Percentiles rank a stretch among this genome's conserved stretches.
These are phyloP conservation scores for Tyrannus savana DNA, from an alignment of 2,113 vertebrate genomes.

Conservation along the genomic window DNA sequence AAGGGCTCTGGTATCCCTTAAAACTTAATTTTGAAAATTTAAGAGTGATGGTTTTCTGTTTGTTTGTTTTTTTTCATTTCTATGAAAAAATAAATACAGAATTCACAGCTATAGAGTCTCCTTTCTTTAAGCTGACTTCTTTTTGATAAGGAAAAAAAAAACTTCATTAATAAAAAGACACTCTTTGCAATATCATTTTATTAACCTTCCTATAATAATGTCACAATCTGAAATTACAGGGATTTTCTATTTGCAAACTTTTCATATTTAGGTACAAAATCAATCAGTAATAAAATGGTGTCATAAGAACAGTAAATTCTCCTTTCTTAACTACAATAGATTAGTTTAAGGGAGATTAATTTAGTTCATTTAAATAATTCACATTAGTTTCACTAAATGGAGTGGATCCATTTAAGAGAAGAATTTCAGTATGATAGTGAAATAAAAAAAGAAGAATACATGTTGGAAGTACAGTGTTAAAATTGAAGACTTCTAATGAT, in stretches of 20 bases:
- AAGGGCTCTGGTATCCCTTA: neutral
- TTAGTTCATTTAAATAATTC: neutral
- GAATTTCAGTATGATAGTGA: neutral
- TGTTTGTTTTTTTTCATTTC: fast-evolving
- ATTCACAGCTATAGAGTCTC: neutral
- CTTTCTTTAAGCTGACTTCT: neutral
- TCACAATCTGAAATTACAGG: neutral
- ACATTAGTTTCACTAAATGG: neutral
- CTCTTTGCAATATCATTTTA: neutral
- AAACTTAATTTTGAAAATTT: neutral
- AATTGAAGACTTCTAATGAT: neutral
- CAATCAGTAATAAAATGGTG: neutral
- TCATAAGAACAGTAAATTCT: neutral
- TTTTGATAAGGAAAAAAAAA: neutral
- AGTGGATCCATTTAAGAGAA: neutral
- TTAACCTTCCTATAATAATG: neutral
- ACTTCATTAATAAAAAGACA: neutral
- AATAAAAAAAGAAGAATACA: neutral
- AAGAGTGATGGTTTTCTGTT: neutral
- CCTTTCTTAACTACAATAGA: neutral
- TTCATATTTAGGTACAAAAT: neutral
- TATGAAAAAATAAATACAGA: neutral
- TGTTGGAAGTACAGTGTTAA: neutral
- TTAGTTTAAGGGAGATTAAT: neutral
- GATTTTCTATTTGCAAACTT: neutral